These are phyloP conservation scores for Leptopilina drosophilae DNA, from an alignment of 2,888 invertebrate species.

Conservation along the genomic window DNA sequence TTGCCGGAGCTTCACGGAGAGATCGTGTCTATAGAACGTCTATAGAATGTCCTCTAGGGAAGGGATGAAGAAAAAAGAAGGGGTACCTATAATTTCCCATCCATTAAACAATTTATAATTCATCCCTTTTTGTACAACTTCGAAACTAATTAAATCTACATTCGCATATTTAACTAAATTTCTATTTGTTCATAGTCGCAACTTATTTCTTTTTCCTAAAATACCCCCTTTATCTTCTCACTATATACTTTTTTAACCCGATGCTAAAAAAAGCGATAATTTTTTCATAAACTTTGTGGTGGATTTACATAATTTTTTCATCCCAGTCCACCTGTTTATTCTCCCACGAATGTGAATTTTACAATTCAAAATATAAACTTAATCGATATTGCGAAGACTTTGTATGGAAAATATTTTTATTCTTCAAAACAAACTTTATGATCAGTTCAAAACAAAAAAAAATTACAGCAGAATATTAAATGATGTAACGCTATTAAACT, in stretches of 20 bases:
- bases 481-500: background rate
- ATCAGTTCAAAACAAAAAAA: background rate
- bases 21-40: conserved; percentile 30
- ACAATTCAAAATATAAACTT: background rate
- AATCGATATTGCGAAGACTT: background rate
- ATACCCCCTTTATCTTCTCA: background rate
- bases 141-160: background rate
- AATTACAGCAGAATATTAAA: conserved; percentile 5
- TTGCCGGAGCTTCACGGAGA: conserved; percentile 10
- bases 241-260: background rate
- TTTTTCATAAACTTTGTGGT: conserved; percentile 13
- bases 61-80: conserved; percentile 30
- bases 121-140: background rate
- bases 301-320: conserved; percentile 3
- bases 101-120: conserved; percentile 23
- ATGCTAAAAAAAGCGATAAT: background rate
- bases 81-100: conserved; percentile 31
- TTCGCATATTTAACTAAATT: conserved; percentile 19
- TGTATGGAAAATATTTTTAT: conserved; percentile 12
- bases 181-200: background rate
- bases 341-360: conserved; percentile 8
- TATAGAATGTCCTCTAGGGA: conserved; percentile 10
- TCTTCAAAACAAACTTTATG: background rate
- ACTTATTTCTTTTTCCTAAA: background rate
- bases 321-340: background rate